Percentiles rank a stretch among this genome's conserved stretches.
Evolutionary conservation across 2,888 invertebrate species (phyloP).

Genomic region (Drosophila yooni): DNA sequence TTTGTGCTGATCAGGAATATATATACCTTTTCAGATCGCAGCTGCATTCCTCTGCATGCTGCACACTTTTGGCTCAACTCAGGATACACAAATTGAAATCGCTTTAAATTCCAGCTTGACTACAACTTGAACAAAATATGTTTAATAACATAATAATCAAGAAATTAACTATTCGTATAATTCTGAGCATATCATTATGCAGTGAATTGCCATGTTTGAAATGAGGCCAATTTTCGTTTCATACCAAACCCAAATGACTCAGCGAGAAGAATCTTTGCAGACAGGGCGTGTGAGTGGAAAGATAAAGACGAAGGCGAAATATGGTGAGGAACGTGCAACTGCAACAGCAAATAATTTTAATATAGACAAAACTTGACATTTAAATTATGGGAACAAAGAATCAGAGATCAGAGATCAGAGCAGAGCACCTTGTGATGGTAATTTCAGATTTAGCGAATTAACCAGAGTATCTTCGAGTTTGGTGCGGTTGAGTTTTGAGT

Average conservation of each 20-base stretch:
- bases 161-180: neutral
- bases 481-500: neutral
- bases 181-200: neutral
- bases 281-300: conserved; percentile 54
- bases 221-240: conserved; percentile 67
- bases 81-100: neutral
- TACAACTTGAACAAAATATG: neutral
- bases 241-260: conserved; percentile 47
- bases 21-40: accelerated
- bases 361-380: conserved; percentile 85
- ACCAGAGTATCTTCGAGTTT: neutral
- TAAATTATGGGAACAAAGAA: conserved; percentile 84
- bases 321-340: conserved; percentile 10
- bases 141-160: conserved; percentile 5
- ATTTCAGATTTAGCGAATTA: neutral
- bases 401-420: conserved; percentile 38
- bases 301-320: conserved; percentile 29
- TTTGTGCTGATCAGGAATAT: neutral
- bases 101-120: neutral
- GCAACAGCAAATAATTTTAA: conserved; percentile 75
- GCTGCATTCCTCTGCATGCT: neutral
- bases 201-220: conserved; percentile 24
- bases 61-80: neutral
- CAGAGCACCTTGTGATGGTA: neutral
- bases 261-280: conserved; percentile 43